Percentiles rank a stretch among this genome's conserved stretches.
Evolutionary conservation across 2,888 invertebrate species (phyloP).

Genomic region (Heliothis peltigera): DNA sequence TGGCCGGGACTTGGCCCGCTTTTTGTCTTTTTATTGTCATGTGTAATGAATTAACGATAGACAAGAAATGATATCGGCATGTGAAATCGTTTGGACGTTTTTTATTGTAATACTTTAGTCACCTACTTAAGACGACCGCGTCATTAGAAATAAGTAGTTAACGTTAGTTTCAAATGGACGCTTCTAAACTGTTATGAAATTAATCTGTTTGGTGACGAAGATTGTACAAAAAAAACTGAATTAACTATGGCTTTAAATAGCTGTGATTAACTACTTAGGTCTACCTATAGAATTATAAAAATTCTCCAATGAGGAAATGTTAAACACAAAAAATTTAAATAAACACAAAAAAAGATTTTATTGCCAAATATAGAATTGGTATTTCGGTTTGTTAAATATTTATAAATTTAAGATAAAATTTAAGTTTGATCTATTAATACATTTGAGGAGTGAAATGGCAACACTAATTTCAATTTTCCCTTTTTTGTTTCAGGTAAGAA

Average conservation of each 20-base stretch:
- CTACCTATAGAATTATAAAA: conserved; percentile 10
- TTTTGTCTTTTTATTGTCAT: conserved; percentile 80
- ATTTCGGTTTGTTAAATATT: conserved; percentile 6
- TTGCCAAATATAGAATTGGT: not conserved
- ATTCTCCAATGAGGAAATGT: not conserved
- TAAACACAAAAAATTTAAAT: too few species aligned
- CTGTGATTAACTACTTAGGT: too few species aligned
- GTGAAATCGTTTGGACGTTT: conserved; percentile 69
- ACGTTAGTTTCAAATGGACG: conserved; percentile 12
- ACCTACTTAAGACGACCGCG: conserved; percentile 43
- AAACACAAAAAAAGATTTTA: not conserved
- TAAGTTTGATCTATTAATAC: conserved; percentile 4
- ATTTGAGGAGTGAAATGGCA: not conserved
- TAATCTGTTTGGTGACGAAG: conserved; percentile 33
- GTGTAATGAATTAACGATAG: conserved; percentile 79
- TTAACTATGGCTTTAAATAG: too few species aligned
- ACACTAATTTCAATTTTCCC: conserved; percentile 23
- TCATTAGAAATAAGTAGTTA: conserved; percentile 29
- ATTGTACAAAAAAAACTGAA: conserved; percentile 27
- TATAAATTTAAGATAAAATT: too few species aligned
- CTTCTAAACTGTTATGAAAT: conserved; percentile 25
- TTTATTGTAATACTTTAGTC: conserved; percentile 59
- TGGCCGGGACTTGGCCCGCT: conserved; percentile 65
- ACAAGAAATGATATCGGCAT: conserved; percentile 73
- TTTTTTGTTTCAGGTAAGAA: conserved; percentile 58